Conservation (phyloP, 2,113 vertebrate genomes). For the Actenoides hombroni region DNA sequence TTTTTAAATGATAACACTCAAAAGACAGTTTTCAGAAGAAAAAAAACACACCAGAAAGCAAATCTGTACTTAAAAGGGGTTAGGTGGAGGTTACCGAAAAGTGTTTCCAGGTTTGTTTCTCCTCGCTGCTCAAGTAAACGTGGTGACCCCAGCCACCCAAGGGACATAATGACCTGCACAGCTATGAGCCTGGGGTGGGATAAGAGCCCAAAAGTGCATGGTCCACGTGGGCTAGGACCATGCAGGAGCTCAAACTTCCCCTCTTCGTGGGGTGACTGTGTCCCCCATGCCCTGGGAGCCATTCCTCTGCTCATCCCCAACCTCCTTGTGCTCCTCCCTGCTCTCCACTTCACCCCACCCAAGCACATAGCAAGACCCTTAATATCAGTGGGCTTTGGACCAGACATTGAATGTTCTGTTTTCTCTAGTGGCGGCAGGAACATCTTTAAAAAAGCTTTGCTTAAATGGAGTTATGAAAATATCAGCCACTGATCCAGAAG, state of each 20-base stretch:
- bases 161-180: background rate
- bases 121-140: slow-evolving; percentile 4
- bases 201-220: background rate
- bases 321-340: fast-evolving
- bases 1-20: slow-evolving; percentile 69
- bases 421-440: slow-evolving; percentile 53
- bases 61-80: slow-evolving; percentile 64
- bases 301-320: background rate
- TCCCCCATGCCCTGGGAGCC: background rate
- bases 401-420: background rate
- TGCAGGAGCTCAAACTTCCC: background rate
- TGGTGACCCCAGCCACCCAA: background rate
- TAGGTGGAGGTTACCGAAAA: slow-evolving; percentile 59
- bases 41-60: background rate
- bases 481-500: slow-evolving; percentile 78
- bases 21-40: slow-evolving; percentile 65
- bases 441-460: slow-evolving; percentile 51
- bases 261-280: fast-evolving
- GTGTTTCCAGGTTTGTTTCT: slow-evolving; percentile 44
- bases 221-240: fast-evolving
- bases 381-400: background rate
- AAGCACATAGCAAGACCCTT: background rate
- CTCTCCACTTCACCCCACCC: background rate
- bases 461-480: slow-evolving; percentile 72
- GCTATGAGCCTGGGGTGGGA: background rate